Base-by-base conservation (phyloP, 2,888 invertebrate genomes). In the Agrypnus murinus region DNA sequence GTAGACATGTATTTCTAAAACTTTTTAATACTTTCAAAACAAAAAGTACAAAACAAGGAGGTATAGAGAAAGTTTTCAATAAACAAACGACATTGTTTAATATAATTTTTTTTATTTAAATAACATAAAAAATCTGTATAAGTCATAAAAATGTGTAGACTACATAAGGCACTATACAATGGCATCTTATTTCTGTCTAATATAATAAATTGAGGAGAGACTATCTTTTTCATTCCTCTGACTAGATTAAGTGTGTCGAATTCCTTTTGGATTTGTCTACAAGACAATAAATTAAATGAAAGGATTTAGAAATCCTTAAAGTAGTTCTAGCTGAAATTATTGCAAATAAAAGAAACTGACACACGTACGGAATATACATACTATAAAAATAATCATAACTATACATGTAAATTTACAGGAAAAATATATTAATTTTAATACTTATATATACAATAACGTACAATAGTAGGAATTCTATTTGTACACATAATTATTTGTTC, bases 161-260 rank as follows among this genome's bases (percentile, higher is more conserved):
- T 77, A 83, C 79, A 75, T 84, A 85, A 85, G 85, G 85, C 85
- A 85, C 85, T 85, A 79, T 85, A 85, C 84, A 85, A 85, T 85
- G 85, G 85, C 85, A 80, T 80, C 79, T 69, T 74, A 80, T 80
- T 79, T 75, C 75, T 77, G 77, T 19, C 71, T 77, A 79, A 80
- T 25, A 83, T 84, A 84, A 81, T 80, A 82, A 79, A 32, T 75
- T 75, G 72, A 77, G 78, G 80, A 81, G 78, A 76, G 74, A 73
- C 67, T 74, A 78, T 75, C 75, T 34, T 57, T 64, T 40, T 77
- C 75, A 73, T 77, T 80, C 78, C 80, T 70, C 74, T 85, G 84
- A 85, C 84, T 84, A 84, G 84, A 84, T 75, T 79, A 79, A 45
- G 45, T 32, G 65, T 55, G 65, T 53, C 60, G 14, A 63, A 25